A percentile compares a stretch with the other conserved stretches of the same genome.
Evolutionary conservation across 2,888 invertebrate species (phyloP).

Genomic region (Pedicia rivosa): DNA sequence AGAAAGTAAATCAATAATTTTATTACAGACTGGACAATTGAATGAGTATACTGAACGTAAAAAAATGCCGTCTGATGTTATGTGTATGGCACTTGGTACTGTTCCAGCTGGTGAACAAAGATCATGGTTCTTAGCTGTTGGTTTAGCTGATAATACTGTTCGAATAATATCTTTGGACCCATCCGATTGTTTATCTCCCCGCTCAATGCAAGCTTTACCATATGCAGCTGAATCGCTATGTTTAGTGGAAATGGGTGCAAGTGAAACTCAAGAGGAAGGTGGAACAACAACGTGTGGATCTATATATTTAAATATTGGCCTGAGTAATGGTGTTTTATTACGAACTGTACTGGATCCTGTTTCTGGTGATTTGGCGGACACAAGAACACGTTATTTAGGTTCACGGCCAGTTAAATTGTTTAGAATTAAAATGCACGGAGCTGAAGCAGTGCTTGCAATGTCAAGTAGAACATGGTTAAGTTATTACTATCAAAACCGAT

Average conservation of each 20-base stretch:
- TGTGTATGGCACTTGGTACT: slow-evolving; percentile 95
- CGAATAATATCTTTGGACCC: slow-evolving; percentile 95
- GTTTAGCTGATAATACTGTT: slow-evolving; percentile 91
- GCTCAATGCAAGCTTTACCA: slow-evolving; percentile 93
- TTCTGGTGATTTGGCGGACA: slow-evolving; percentile 93
- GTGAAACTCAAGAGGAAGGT: slow-evolving; percentile 38
- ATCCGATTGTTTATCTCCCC: slow-evolving; percentile 81
- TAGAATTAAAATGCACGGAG: slow-evolving; percentile 87
- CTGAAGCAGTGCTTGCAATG: slow-evolving; percentile 94
- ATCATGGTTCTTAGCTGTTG: slow-evolving; percentile 91
- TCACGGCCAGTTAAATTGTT: slow-evolving; percentile 92
- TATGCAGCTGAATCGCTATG: slow-evolving; percentile 93
- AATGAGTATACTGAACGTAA: slow-evolving; percentile 97
- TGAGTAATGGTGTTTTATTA: slow-evolving; percentile 89
- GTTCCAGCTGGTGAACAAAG: slow-evolving; percentile 91
- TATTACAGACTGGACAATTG: slow-evolving; percentile 78
- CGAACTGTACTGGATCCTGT: slow-evolving; percentile 90
- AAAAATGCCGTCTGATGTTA: slow-evolving; percentile 91
- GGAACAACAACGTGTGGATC: slow-evolving; percentile 46
- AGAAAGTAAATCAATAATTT: background rate
- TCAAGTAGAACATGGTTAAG: slow-evolving; percentile 97
- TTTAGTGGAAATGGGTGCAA: slow-evolving; percentile 82
- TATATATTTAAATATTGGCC: slow-evolving; percentile 88
- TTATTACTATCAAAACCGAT: slow-evolving; percentile 94
- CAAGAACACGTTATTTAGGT: slow-evolving; percentile 91